phyloP scores from a whole-genome alignment of 2,797 vertebrate genomes.

The Serranus cabrilla region DNA sequence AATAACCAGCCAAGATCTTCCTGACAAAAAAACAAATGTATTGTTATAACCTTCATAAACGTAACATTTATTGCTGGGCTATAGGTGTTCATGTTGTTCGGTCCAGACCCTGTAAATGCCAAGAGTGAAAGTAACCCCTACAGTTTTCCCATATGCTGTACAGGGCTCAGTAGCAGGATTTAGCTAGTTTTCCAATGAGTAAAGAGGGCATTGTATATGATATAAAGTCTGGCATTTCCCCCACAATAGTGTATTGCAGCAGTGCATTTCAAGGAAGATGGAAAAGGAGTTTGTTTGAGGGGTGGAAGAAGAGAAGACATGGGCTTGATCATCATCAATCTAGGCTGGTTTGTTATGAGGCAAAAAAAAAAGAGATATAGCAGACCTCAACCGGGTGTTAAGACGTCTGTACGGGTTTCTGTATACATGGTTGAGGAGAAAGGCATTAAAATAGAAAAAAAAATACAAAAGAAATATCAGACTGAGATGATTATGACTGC shows the following conservation, averaged over 20 bases:
- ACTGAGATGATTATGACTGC: constrained; percentile 72
- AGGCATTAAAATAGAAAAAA: constrained; percentile 70
- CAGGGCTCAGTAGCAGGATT: constrained; percentile 73
- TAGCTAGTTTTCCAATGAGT: constrained; percentile 31
- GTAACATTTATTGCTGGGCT: constrained; percentile 31
- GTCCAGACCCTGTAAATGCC: constrained; percentile 37
- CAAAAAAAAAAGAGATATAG: constrained; percentile 38
- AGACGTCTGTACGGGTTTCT: constrained; percentile 51
- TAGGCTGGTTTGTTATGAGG: constrained; percentile 58
- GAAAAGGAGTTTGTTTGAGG: constrained; percentile 33
- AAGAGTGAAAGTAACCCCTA: constrained; percentile 29
- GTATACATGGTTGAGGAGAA: constrained; percentile 60
- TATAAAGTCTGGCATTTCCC: constrained; percentile 55
- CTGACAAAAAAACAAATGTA: constrained; percentile 15
- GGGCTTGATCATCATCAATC: constrained; percentile 44
- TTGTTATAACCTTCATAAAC: constrained; percentile 29
- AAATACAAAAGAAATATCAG: constrained; percentile 65
- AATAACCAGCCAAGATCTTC: constrained; percentile 27
- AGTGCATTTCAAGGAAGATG: constrained; percentile 67
- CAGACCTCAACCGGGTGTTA: constrained; percentile 57
- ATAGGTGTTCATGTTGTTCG: constrained; percentile 31
- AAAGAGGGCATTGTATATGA: constrained; percentile 30
- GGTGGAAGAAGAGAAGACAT: constrained; percentile 34
- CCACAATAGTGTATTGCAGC: constrained; percentile 62
- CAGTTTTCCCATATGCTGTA: constrained; percentile 29